Evolutionary conservation across 2,888 invertebrate species (phyloP), one percentile per base, ranked within the genome.

Genomic region (Leptinotarsa tumamoca): DNA sequence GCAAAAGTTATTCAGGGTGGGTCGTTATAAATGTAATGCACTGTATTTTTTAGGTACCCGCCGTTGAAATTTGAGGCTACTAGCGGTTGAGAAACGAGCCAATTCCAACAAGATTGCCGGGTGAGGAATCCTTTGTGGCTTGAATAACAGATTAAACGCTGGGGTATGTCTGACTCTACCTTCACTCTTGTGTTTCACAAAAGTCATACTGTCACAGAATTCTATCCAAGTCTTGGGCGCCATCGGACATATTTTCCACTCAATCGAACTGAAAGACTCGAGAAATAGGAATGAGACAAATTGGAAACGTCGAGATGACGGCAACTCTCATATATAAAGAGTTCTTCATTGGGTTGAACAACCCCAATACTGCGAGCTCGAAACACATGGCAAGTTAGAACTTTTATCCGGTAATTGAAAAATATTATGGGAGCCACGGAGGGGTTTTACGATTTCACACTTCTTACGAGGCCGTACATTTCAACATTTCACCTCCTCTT

Each of bases 371-470:
- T 33, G 1, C 27, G n/a, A 43, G 13, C 43, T 63, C 18, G 10
- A n/a, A 43, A 13, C 15, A 58, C 63, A 63, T 33, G n/a, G 43
- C 17, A n/a, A 33, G 43, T 13, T 7, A 17, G 63, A 13, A 63
- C 43, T 63, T 43, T 63, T n/a, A 63, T 63, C 43, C 43, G 17
- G 63, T 63, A 63, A 63, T 63, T 63, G 63, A 18, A 63, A 63
- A 33, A 63, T 63, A 63, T 43, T 63, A 43, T 33, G 63, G 43
- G 17, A 63, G 43, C 63, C 43, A 27, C 7, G n/a, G 43, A 5
- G 63, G 15, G 43, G 15, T 63, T 63, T 27, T n/a, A 43, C 63
- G 63, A 33, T 43, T 33, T 63, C 18, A n/a, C 63, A 63, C 33
- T 43, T 43, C 63, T 33, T 63, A 43, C 7, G 63, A 63, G 33